Base-by-base conservation (phyloP, 2,888 invertebrate genomes). In the Noctuana brunneofusca region DNA sequence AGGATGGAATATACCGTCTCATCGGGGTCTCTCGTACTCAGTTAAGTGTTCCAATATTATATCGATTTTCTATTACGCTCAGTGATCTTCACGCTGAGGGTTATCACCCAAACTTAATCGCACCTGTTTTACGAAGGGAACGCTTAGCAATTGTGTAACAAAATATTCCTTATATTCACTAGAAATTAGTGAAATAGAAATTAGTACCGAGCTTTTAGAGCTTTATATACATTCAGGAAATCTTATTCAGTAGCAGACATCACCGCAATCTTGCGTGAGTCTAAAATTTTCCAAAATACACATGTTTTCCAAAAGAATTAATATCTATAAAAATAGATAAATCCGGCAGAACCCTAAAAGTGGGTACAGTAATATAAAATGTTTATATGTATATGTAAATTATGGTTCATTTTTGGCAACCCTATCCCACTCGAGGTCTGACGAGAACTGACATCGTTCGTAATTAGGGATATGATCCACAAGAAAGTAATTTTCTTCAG, bases 391-490 rank as follows among this genome's bases (percentile, higher is more conserved):
- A 12, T 1, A 32, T 3, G 4, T 32, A 11, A 32, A 32, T 11
- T 32, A 2, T 32, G 11, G 12, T 32, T 1, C 11, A 53, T 9
- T 24, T 24, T 35, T 60, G 54, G 24, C 27, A 60, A 14, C 60
- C 60, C 54, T 60, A 9, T 54, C 69, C 70, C 75, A 73, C 75
- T 75, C 70, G 71, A 74, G 72, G 67, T 68, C 67, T 78, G 76
- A 77, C 74, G 75, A 81, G 76, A 74, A 74, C 76, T 72, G 54
- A 60, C 48, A 72, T 72, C 74, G 71, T 77, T 78, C 80, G 79
- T 88, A 87, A 87, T 88, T 87, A 86, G 76, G 79, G 78, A 82
- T 81, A 84, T 85, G 82, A 86, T 79, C 81, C 80, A 77, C 81
- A 81, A 78, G 80, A 85, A 85, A 82, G 86, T 83, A 85, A 87